A percentile compares a stretch with the other conserved stretches of the same genome.
These are phyloP conservation scores for Baryphthengus martii DNA, from an alignment of 2,113 vertebrate genomes.

Conservation along the genomic window DNA sequence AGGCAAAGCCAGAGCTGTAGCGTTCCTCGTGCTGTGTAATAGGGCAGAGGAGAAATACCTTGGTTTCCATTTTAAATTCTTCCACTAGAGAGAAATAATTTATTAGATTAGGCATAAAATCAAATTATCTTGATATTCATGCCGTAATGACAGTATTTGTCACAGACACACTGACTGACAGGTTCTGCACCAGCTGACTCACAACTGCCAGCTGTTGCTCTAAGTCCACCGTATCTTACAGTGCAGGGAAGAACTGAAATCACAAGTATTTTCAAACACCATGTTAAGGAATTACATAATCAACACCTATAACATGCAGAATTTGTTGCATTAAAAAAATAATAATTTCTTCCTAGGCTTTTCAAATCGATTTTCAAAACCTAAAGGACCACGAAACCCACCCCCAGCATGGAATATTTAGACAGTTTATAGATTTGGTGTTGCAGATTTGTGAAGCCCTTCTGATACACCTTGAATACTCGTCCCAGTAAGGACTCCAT, in stretches of 20 bases:
- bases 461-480: not conserved
- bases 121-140: not conserved
- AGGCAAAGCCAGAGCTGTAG: not conserved
- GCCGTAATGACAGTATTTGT: not conserved
- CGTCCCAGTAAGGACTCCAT: not conserved
- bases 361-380: slow-evolving; percentile 88
- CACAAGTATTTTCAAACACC: not conserved
- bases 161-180: not conserved
- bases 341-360: slow-evolving; percentile 78
- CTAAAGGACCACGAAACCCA: slow-evolving; percentile 90
- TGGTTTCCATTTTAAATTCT: not conserved
- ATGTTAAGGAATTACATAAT: not conserved
- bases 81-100: not conserved
- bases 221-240: not conserved
- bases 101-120: not conserved
- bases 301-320: not conserved
- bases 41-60: not conserved
- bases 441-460: not conserved
- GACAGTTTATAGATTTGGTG: not conserved
- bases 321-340: not conserved
- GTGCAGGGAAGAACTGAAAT: not conserved
- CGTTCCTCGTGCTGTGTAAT: not conserved
- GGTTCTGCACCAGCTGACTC: not conserved
- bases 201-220: not conserved
- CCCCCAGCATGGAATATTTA: slow-evolving; percentile 86